Conservation (phyloP, 2,888 invertebrate genomes). For the Spodoptera exigua region DNA sequence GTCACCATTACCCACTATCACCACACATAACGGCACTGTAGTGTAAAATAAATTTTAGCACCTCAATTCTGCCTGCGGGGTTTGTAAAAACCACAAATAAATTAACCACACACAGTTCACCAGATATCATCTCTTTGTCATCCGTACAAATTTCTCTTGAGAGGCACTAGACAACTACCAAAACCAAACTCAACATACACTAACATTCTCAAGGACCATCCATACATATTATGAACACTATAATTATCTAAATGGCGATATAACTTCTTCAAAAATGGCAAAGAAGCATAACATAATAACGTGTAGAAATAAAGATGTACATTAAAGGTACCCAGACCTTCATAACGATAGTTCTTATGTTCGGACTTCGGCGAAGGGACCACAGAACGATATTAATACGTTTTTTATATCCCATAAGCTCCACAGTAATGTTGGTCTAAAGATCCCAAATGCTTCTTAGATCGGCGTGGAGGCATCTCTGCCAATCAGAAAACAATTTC, state of each 20-base stretch:
- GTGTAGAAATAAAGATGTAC: conserved; percentile 24
- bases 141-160: too few relatives aligned
- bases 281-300: conserved; percentile 13
- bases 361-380: conserved; percentile 28
- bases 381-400: conserved; percentile 45
- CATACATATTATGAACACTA: background rate
- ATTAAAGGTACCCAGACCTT: conserved; percentile 18
- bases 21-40: too few relatives aligned
- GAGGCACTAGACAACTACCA: too few relatives aligned
- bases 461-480: conserved; percentile 54
- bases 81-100: too few relatives aligned
- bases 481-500: conserved; percentile 69
- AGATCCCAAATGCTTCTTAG: conserved; percentile 48
- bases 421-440: conserved; percentile 47
- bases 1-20: too few relatives aligned
- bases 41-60: too few relatives aligned
- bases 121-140: too few relatives aligned
- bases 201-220: background rate
- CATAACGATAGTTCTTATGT: conserved; percentile 37
- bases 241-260: too few relatives aligned
- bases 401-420: conserved; percentile 49
- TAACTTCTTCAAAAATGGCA: background rate
- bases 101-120: too few relatives aligned
- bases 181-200: too few relatives aligned
- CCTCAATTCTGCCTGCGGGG: too few relatives aligned